phyloP scores from a whole-genome alignment of 2,888 invertebrate species.

The Fabriciana adippe region DNA sequence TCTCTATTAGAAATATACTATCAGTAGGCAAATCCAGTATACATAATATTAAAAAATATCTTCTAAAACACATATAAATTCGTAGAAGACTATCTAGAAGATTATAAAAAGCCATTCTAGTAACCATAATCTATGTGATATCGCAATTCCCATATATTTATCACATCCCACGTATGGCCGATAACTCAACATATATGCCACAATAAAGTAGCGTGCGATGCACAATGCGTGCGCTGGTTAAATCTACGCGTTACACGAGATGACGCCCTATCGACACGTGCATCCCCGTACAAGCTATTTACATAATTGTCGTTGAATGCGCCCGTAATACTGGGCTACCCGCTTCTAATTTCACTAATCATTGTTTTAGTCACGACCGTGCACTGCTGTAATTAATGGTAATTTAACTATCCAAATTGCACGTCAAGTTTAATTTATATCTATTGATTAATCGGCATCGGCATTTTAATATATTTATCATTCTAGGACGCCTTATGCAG shows the following conservation, averaged over 20 bases:
- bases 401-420: conserved; percentile 36
- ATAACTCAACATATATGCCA: conserved; percentile 25
- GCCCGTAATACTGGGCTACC: conserved; percentile 45
- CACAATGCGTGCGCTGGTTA: conserved; percentile 47
- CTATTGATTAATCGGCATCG: conserved; percentile 16
- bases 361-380: conserved; percentile 53
- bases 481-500: not conserved
- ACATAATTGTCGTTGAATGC: conserved; percentile 63
- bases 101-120: too few relatives aligned
- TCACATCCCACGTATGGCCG: conserved; percentile 15
- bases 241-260: conserved; percentile 50
- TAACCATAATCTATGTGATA: not conserved
- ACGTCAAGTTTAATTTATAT: conserved; percentile 26
- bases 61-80: too few relatives aligned
- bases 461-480: conserved; percentile 9
- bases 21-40: too few relatives aligned
- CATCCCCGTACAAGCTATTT: conserved; percentile 57
- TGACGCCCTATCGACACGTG: conserved; percentile 52
- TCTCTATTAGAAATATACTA: too few relatives aligned
- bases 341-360: conserved; percentile 57
- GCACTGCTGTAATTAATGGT: conserved; percentile 39
- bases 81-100: too few relatives aligned
- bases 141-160: not conserved
- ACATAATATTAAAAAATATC: too few relatives aligned
- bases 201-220: conserved; percentile 33